phyloP scores from a whole-genome alignment of 2,113 vertebrate species.

The Scartelaos histophorus region DNA sequence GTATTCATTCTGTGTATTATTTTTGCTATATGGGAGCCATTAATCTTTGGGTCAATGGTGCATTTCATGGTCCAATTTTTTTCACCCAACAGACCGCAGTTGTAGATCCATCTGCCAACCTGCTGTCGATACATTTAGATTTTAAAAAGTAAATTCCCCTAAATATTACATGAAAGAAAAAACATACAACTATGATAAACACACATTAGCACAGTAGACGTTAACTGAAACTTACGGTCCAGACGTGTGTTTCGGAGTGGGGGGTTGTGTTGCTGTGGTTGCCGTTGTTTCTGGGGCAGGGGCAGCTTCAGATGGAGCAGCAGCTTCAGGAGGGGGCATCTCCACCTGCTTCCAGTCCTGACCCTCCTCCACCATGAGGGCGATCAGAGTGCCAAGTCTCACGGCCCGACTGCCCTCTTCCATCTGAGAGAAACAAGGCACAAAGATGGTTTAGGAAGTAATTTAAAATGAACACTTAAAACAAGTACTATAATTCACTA shows the following conservation, averaged over 20 bases:
- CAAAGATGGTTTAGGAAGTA: not conserved
- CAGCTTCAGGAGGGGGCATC: constrained; percentile 75
- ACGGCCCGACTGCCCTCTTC: constrained; percentile 90
- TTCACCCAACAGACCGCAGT: not conserved
- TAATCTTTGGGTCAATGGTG: not conserved
- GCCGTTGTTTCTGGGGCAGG: constrained; percentile 14
- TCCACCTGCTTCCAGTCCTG: constrained; percentile 93
- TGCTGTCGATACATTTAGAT: not conserved
- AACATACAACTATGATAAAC: not conserved
- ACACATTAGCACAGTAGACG: not conserved
- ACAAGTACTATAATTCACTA: too few relatives aligned
- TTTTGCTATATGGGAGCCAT: not conserved
- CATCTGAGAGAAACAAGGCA: constrained; percentile 70
- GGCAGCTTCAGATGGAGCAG: constrained; percentile 41
- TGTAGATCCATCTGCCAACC: not conserved
- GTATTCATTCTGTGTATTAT: not conserved
- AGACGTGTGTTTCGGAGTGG: constrained; percentile 50
- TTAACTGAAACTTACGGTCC: constrained; percentile 64
- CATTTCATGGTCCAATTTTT: not conserved
- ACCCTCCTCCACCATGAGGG: constrained; percentile 91
- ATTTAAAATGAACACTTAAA: not conserved
- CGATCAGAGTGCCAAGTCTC: constrained; percentile 87
- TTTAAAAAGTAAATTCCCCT: not conserved
- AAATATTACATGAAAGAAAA: not conserved
- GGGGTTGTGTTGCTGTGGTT: constrained; percentile 34